phyloP scores from a whole-genome alignment of 2,797 vertebrate species.

The Lophura swinhoii region DNA sequence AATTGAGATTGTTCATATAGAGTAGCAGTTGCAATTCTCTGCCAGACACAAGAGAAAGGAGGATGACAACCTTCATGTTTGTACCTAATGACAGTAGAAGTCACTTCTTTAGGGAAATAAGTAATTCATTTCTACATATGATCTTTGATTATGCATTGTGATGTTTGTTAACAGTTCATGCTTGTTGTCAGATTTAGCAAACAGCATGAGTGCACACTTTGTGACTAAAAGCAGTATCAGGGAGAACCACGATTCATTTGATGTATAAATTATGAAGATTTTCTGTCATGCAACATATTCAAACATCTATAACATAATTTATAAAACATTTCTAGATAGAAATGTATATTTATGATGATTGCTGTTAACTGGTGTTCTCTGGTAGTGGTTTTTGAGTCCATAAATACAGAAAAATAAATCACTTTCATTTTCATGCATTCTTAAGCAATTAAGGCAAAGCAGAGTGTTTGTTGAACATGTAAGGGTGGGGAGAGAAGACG shows the following conservation, averaged over 20 bases:
- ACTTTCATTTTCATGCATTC: not conserved
- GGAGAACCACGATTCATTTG: not conserved
- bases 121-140: not conserved
- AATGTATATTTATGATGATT: not conserved
- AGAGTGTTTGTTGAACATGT: not conserved
- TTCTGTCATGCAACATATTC: not conserved
- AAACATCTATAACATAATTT: not conserved
- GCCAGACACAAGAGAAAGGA: not conserved
- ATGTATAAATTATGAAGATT: not conserved
- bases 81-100: not conserved
- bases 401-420: not conserved
- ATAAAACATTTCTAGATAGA: not conserved
- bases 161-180: not conserved
- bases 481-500: not conserved
- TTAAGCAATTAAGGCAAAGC: not conserved
- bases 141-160: not conserved
- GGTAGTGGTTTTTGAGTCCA: not conserved
- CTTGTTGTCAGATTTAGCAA: not conserved
- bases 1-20: accelerated
- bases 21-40: not conserved
- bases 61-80: not conserved
- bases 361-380: not conserved
- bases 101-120: not conserved
- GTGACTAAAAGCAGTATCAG: not conserved
- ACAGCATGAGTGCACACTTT: not conserved